A percentile compares a stretch with the other conserved stretches of the same genome.
These are phyloP conservation scores for Aphaenogaster rudis DNA, from an alignment of 1,140 invertebrate species.

Conservation along the genomic window DNA sequence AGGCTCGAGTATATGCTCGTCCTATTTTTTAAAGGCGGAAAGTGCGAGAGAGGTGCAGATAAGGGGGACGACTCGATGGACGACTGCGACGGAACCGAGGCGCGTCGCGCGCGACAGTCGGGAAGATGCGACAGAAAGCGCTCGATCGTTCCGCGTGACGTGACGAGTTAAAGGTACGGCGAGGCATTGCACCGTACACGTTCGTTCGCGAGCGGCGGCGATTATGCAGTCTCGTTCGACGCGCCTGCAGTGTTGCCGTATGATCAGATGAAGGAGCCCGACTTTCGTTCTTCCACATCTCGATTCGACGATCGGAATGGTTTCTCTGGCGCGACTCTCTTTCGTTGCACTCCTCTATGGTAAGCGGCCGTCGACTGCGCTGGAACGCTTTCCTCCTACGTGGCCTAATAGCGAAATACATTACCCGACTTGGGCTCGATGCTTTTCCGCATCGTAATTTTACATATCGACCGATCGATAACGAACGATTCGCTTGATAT, in stretches of 20 bases:
- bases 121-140: constrained; percentile 14
- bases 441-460: not conserved
- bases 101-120: constrained; percentile 1
- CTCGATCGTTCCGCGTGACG: constrained; percentile 5
- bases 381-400: not conserved
- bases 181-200: not conserved
- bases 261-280: constrained; percentile 39
- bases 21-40: not conserved
- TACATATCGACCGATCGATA: constrained; percentile 23
- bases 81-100: not conserved
- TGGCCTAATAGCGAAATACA: not conserved
- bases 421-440: not conserved
- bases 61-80: not conserved
- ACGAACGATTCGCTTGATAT: not conserved
- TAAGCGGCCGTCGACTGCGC: not conserved
- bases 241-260: not conserved
- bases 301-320: constrained; percentile 28
- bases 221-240: constrained; percentile 11
- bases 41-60: not conserved
- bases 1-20: not conserved
- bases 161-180: not conserved
- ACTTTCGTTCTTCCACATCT: not conserved
- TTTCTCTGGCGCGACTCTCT: constrained; percentile 24
- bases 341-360: constrained; percentile 39
- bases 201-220: not conserved